These are phyloP conservation scores for Cyprinodon tularosa DNA, from an alignment of 2,113 vertebrate species.

Conservation along the genomic window DNA sequence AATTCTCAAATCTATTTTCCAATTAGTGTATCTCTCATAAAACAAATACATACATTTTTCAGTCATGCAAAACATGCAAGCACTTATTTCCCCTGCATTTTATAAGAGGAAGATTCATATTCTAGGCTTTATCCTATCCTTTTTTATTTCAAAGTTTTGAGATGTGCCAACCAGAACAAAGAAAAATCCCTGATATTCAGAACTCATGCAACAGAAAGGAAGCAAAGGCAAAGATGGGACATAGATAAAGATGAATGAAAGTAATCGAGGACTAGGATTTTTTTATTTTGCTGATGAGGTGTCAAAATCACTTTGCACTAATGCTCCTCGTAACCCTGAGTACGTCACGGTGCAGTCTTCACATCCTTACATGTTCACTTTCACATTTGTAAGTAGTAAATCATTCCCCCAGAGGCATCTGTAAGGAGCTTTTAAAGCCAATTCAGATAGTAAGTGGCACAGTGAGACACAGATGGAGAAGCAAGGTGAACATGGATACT, in stretches of 20 bases:
- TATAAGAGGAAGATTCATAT: conserved; percentile 21
- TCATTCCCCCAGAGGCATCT: conserved; percentile 58
- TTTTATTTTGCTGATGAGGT: conserved; percentile 42
- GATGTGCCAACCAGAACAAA: conserved; percentile 34
- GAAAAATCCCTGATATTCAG: conserved; percentile 48
- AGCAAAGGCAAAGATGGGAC: conserved; percentile 34
- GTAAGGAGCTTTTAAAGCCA: conserved; percentile 57
- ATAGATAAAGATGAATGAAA: conserved; percentile 54
- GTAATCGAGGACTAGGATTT: conserved; percentile 58
- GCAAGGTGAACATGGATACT: not conserved
- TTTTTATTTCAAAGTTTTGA: conserved; percentile 28
- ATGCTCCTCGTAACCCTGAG: conserved; percentile 66
- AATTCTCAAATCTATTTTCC: too few species aligned
- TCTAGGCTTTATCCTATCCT: conserved; percentile 6
- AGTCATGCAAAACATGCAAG: not conserved
- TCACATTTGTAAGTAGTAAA: conserved; percentile 20
- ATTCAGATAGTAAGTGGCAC: conserved; percentile 8
- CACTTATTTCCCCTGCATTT: not conserved
- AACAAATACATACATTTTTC: not conserved
- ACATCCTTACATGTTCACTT: conserved; percentile 14
- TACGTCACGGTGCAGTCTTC: conserved; percentile 24
- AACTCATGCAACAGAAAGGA: conserved; percentile 45
- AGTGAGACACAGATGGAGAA: not conserved
- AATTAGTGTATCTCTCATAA: too few species aligned
- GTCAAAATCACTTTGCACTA: conserved; percentile 65